These are phyloP conservation scores for Rhynchonema sp. DNA, from an alignment of 2,888 invertebrate genomes.

Conservation along the genomic window DNA sequence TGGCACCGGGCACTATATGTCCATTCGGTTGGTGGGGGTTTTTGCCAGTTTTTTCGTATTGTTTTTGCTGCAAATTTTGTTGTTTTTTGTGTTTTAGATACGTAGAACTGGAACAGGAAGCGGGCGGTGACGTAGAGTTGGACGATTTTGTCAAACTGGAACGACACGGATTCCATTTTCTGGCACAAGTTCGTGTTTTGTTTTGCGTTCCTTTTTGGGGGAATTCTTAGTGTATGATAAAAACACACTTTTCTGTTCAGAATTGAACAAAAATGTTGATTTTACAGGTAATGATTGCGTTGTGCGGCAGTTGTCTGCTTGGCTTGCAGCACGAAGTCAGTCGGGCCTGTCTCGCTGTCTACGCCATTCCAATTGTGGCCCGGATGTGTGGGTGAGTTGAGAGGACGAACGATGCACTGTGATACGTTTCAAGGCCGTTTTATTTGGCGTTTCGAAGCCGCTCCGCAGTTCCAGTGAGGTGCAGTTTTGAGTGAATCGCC, in stretches of 20 bases:
- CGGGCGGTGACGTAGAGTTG: constrained; percentile 15
- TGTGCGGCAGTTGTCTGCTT: constrained; percentile 29
- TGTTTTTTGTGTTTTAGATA: constrained; percentile 29
- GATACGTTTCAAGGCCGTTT: no score
- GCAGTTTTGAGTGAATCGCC: no score
- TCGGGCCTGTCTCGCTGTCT: constrained; percentile 31
- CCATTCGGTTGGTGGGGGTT: constrained; percentile 11
- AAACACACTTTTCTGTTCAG: no score
- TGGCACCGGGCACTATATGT: constrained; percentile 32
- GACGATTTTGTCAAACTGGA: constrained; percentile 24
- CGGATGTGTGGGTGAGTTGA: constrained; percentile 32
- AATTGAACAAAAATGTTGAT: no score
- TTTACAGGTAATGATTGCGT: constrained; percentile 28
- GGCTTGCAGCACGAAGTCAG: constrained; percentile 28
- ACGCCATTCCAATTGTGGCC: constrained; percentile 35
- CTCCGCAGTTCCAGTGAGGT: no score
- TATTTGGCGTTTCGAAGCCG: no score
- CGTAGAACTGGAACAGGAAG: constrained; percentile 25
- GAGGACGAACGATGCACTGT: no score
- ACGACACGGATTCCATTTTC: constrained; percentile 18
- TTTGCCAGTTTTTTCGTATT: no score
- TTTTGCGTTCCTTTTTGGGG: no score
- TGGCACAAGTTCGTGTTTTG: constrained; percentile 16
- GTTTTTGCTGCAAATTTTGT: no score
- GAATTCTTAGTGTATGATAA: no score